Base-by-base conservation (phyloP, 2,888 invertebrate species). In the Agrenia bidenticulata region DNA sequence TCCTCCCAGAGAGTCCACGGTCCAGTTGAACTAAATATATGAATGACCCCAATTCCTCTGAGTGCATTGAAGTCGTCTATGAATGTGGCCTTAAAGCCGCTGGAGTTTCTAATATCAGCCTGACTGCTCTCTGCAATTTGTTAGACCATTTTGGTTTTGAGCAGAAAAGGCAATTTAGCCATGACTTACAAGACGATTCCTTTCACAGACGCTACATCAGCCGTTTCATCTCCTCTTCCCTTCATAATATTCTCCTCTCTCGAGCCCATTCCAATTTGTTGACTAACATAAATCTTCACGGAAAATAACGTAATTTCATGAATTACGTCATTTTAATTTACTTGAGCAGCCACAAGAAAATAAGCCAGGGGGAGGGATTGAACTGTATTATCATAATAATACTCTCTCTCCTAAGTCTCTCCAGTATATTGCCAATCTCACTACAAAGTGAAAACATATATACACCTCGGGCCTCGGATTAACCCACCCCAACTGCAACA, bases 321-420 rank as follows among this genome's bases (percentile, higher is more conserved):
- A 57, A 41, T 57, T 57, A 57, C 41, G 57, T 57, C 57, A 37
- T 57, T 57, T 57, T 57, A 57, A 57, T 57, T 41, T 57, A 39
- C 41, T 57, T 2, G 15, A 23, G 57, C 15, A 11, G 32, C 27
- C 15, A 24, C 53, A n/a, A 53, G 51, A 21, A 27, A 55, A 27
- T 32, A 21, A 27, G 55, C 26, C 19, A 19, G 9, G 24, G 24
- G 55, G 27, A 37, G 51, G 19, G 21, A 15, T 2, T 15, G 2
- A 51, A 51, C 51, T 51, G 51, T 24, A 51, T 51, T 51, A 51
- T 11, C 23, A 51, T 51, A 51, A 51, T 51, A 51, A 21, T 23
- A 45, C 5, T 45, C n/a, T n/a, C 39, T 39, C 7, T 39, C 45
- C 45, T 45, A 32, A 7, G 4, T 32, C 32, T 32, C 32, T n/a